phyloP scores from a whole-genome alignment of 2,113 vertebrate species.

The Ceyx cyanopectus region DNA sequence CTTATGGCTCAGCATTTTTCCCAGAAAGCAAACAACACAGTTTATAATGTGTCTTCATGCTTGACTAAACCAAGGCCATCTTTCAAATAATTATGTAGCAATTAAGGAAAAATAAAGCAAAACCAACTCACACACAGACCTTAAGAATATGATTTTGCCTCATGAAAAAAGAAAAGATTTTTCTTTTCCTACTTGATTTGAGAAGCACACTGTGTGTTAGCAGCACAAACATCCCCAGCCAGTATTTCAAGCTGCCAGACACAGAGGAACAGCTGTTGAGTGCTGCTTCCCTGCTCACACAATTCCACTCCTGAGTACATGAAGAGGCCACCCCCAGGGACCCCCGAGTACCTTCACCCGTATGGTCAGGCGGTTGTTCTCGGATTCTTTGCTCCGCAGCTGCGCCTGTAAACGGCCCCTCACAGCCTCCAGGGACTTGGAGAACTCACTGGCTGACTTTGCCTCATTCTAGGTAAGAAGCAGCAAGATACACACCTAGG shows the following conservation, averaged over 20 bases:
- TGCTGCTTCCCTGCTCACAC: not conserved
- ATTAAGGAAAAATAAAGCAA: not conserved
- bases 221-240: not conserved
- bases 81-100: not conserved
- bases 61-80: not conserved
- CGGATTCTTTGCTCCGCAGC: constrained; percentile 86
- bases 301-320: not conserved
- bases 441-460: constrained; percentile 80
- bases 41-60: not conserved
- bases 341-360: constrained; percentile 83
- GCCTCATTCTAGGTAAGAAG: constrained; percentile 79
- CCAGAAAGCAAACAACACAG: not conserved
- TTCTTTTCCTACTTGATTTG: not conserved
- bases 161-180: not conserved
- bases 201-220: not conserved
- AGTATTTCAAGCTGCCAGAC: not conserved
- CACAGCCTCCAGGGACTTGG: constrained; percentile 85
- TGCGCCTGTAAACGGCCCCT: constrained; percentile 87
- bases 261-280: not conserved
- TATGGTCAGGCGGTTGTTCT: constrained; percentile 84
- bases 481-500: not conserved
- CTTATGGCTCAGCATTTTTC: not conserved
- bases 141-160: not conserved
- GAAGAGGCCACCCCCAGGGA: not conserved
- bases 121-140: not conserved